Evolutionary conservation across 2,797 vertebrate species (phyloP).

Genomic region (Sebastes baramenuke): DNA sequence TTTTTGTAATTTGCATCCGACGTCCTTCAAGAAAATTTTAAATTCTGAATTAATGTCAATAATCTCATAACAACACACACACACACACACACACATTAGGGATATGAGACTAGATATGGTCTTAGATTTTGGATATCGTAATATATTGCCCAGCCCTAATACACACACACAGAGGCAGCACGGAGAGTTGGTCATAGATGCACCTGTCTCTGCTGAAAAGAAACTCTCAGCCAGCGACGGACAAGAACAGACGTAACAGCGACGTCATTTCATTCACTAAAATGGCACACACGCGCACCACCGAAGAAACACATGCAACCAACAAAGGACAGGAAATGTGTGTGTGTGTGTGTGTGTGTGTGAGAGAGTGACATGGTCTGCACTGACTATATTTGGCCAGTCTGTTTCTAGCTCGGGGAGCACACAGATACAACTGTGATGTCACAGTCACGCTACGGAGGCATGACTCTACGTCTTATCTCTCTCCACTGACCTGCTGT

Average conservation of each 20-base stretch:
- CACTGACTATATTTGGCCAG: slow-evolving; percentile 79
- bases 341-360: slow-evolving; percentile 16
- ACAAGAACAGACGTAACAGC: slow-evolving; percentile 72
- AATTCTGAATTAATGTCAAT: neutral
- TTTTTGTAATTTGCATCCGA: neutral
- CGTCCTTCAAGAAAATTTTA: neutral
- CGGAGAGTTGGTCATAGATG: slow-evolving; percentile 5
- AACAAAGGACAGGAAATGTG: slow-evolving; percentile 12
- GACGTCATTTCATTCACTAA: slow-evolving; percentile 63
- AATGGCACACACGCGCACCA: slow-evolving; percentile 11
- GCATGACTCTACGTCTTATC: slow-evolving; percentile 79
- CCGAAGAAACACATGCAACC: slow-evolving; percentile 9
- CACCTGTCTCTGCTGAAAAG: slow-evolving; percentile 47
- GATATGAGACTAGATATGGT: too few species aligned
- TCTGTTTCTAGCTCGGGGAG: slow-evolving; percentile 34
- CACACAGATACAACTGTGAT: slow-evolving; percentile 58
- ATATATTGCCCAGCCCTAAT: too few species aligned
- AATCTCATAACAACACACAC: neutral
- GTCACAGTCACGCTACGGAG: slow-evolving; percentile 74
- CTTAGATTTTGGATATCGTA: too few species aligned
- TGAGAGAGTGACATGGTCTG: slow-evolving; percentile 21
- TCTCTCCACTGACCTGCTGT: slow-evolving; percentile 30
- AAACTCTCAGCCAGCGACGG: slow-evolving; percentile 56
- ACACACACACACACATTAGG: neutral
- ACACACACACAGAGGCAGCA: neutral